A percentile compares a stretch with the other conserved stretches of the same genome.
phyloP scores from a whole-genome alignment of 1,140 invertebrate genomes.

The Maniola jurtina region DNA sequence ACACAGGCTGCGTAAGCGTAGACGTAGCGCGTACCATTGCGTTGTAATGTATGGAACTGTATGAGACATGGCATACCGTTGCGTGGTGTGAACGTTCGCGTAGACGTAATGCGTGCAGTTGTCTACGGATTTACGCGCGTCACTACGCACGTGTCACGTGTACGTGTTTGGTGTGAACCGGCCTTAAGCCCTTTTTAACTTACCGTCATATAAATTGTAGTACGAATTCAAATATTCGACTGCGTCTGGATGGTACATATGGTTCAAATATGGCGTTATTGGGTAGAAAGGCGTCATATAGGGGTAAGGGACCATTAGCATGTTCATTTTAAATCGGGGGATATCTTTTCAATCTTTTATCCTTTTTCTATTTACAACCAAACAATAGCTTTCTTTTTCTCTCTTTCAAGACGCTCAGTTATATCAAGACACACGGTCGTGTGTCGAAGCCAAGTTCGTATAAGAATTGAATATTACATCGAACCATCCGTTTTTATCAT shows the following conservation, averaged over 20 bases:
- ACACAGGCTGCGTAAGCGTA: no score
- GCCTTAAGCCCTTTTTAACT: no score
- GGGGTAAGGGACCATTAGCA: constrained; percentile 44
- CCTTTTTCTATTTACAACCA: constrained; percentile 29
- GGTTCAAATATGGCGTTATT: constrained; percentile 50
- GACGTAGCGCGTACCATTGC: no score
- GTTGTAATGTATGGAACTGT: no score
- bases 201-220: constrained; percentile 66
- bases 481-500: not conserved
- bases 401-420: not conserved
- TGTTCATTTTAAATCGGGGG: constrained; percentile 51
- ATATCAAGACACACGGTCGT: not conserved
- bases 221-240: constrained; percentile 50
- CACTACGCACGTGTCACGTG: no score
- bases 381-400: constrained; percentile 12
- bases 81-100: no score
- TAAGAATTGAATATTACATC: not conserved
- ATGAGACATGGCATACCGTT: no score
- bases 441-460: no score
- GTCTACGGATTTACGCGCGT: no score
- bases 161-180: no score
- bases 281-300: constrained; percentile 45
- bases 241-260: constrained; percentile 45
- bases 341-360: constrained; percentile 23
- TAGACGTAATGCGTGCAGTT: no score